Base-by-base conservation (phyloP, 2,113 vertebrate species). In the Platysteira castanea region DNA sequence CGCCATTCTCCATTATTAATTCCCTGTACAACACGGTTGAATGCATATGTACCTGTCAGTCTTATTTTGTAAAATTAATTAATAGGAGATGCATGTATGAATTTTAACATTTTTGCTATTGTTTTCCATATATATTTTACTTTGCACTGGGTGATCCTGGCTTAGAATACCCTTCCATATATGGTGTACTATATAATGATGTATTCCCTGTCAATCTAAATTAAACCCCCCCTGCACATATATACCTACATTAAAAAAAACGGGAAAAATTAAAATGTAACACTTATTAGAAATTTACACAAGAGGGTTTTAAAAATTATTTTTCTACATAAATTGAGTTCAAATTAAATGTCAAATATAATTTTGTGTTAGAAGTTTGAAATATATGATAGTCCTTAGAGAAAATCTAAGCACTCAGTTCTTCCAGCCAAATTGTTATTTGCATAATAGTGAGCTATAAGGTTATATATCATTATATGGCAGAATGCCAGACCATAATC, bases 331-430 rank as follows among this genome's bases (percentile, higher is more conserved):
- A 97, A 97, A 61, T 75, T 89, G 89, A 67, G 76, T 93, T 98
- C 83, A 97, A 98, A 98, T 97, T 95, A 97, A 96, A 97, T 97
- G 95, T 97, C 97, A 98, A 97, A 95, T 84, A 89, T 92, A 96
- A 97, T 98, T 97, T 97, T 82, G 30, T 88, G 46, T 90, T 96
- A 82, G 91, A 96, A 97, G 59, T 89, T 95, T 97, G 92, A 97
- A 97, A 96, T 97, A 95, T 90, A 37, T 95, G 64, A 95, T 97
- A 95, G 74, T 96, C 96, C 96, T 97, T 76, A 74, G 97, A 98
- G 97, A 83, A 97, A 97, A 91, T 96, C 89, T 95, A 91, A 95
- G 89, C 83, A 88, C 59, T 96, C 59, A 44, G 80, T 71, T 94
- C 92, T 97, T 69, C 80, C 93, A 97, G 96, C 87, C 93, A 98